Percentiles rank a stretch among this genome's conserved stretches.
phyloP scores from a whole-genome alignment of 2,113 vertebrate species.

The Petroica traversi region DNA sequence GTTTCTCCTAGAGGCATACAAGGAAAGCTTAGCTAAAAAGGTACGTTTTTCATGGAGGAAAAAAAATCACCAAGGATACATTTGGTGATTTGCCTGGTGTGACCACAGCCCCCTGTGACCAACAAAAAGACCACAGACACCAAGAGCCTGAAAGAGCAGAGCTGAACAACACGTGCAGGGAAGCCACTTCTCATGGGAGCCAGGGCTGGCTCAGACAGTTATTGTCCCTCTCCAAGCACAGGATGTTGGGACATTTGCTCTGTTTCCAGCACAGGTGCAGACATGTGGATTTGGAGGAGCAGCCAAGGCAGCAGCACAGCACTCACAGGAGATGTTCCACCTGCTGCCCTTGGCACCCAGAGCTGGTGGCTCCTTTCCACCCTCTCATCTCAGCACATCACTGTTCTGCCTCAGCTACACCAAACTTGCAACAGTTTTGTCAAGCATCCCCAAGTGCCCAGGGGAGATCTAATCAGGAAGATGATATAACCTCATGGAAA shows the following conservation, averaged over 20 bases:
- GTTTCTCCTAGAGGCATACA: not conserved
- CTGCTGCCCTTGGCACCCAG: not conserved
- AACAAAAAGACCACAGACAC: not conserved
- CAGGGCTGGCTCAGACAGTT: not conserved
- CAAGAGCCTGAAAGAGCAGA: not conserved
- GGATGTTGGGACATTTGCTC: not conserved
- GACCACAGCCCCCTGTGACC: not conserved
- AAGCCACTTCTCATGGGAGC: not conserved
- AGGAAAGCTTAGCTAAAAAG: not conserved
- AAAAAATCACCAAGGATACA: not conserved
- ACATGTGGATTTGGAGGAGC: not conserved
- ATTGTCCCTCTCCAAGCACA: not conserved
- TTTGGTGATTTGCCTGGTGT: not conserved
- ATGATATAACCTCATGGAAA: not conserved
- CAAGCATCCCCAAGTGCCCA: rapidly evolving
- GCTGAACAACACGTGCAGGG: not conserved
- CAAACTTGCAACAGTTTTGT: not conserved
- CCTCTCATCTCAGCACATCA: not conserved
- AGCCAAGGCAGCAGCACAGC: not conserved
- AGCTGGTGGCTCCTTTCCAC: not conserved
- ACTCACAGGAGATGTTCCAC: not conserved
- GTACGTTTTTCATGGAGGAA: not conserved
- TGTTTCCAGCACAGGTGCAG: not conserved
- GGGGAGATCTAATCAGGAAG: not conserved
- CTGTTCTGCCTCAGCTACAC: not conserved